Evolutionary conservation across 2,888 invertebrate species (phyloP).

Genomic region (Gryllus longicercus): DNA sequence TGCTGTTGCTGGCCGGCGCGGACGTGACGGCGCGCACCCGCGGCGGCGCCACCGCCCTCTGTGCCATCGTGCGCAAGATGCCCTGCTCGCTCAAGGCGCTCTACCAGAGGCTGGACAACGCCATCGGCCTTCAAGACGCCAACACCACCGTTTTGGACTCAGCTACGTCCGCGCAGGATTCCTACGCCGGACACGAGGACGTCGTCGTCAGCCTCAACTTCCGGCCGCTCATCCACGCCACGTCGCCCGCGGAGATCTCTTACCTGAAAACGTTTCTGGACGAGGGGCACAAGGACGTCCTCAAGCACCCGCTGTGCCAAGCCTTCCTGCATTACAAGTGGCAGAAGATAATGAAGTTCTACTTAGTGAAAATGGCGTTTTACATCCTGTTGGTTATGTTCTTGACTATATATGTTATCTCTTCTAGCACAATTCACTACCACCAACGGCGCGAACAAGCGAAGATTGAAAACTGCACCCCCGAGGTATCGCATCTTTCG

Average conservation of each 20-base stretch:
- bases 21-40: slow-evolving; percentile 50
- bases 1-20: slow-evolving; percentile 49
- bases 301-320: slow-evolving; percentile 51
- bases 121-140: slow-evolving; percentile 43
- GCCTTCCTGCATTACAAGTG: slow-evolving; percentile 52
- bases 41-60: slow-evolving; percentile 48
- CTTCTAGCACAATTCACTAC: not conserved
- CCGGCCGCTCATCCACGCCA: slow-evolving; percentile 46
- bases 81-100: slow-evolving; percentile 49
- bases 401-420: slow-evolving; percentile 45
- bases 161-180: not conserved
- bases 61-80: slow-evolving; percentile 49
- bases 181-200: slow-evolving; percentile 39
- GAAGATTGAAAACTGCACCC: not conserved
- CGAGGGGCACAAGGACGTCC: slow-evolving; percentile 48
- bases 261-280: slow-evolving; percentile 50
- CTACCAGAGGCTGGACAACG: slow-evolving; percentile 48
- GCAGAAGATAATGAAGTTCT: slow-evolving; percentile 51
- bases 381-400: slow-evolving; percentile 46
- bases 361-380: slow-evolving; percentile 45
- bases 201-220: slow-evolving; percentile 47
- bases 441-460: not conserved
- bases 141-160: slow-evolving; percentile 43
- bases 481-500: not conserved
- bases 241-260: slow-evolving; percentile 47